Conservation (phyloP, 2,113 vertebrate genomes). For the Odobenus rosmarus region DNA sequence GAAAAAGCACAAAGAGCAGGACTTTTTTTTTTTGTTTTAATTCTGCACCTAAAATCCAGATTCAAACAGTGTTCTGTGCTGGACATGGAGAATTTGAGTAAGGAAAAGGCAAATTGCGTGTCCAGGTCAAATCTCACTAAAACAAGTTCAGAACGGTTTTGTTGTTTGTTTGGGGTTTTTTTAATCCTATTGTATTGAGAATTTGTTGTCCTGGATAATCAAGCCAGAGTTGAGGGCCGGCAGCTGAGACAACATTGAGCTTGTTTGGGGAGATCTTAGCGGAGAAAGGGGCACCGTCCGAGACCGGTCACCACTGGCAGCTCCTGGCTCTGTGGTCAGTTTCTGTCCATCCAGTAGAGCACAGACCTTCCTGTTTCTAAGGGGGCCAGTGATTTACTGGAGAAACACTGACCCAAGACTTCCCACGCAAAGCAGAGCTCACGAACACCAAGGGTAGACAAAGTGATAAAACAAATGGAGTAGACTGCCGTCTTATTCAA, state of each 20-base stretch:
- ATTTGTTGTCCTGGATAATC: not conserved
- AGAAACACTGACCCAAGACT: not conserved
- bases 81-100: not conserved
- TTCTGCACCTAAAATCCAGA: not conserved
- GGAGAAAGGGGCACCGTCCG: not conserved
- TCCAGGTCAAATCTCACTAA: slow-evolving; percentile 20
- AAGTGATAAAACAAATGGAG: not conserved
- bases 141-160: not conserved
- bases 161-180: not conserved
- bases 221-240: not conserved
- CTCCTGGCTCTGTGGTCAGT: not conserved
- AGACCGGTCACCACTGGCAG: not conserved
- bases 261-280: not conserved
- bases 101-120: slow-evolving; percentile 4
- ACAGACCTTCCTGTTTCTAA: not conserved
- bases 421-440: slow-evolving; percentile 2
- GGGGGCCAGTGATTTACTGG: not conserved
- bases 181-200: not conserved
- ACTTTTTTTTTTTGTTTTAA: not conserved
- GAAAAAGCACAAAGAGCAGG: not conserved
- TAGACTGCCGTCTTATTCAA: not conserved
- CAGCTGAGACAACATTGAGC: not conserved
- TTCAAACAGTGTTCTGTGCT: not conserved
- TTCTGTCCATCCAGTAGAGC: not conserved
- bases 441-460: not conserved